Conservation (phyloP, 2,113 vertebrate genomes). For the Ictalurus furcatus region DNA sequence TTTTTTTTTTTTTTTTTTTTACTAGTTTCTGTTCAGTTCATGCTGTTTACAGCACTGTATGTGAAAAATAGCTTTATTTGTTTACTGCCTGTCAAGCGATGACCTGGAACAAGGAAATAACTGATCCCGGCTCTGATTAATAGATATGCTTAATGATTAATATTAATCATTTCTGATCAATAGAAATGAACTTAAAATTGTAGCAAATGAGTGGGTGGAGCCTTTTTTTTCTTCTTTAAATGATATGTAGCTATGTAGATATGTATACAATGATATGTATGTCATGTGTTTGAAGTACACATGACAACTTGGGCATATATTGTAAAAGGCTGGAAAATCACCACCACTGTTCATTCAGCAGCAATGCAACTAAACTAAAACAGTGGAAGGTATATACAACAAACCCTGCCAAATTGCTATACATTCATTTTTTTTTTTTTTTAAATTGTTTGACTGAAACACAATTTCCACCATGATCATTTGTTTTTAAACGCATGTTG, state of each 20-base stretch:
- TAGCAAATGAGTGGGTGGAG: not conserved
- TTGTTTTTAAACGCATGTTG: not conserved
- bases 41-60: not conserved
- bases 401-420: not conserved
- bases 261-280: too few species aligned
- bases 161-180: too few species aligned
- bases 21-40: not conserved
- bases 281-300: not conserved
- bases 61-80: constrained; percentile 13
- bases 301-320: not conserved
- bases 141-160: too few species aligned
- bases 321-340: not conserved
- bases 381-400: not conserved
- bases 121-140: constrained; percentile 7
- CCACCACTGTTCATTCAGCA: not conserved
- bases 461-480: not conserved
- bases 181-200: too few species aligned
- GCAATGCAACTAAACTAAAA: not conserved
- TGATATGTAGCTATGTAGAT: not conserved
- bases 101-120: not conserved
- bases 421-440: not conserved
- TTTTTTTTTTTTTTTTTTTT: not conserved
- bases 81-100: not conserved
- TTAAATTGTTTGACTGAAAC: not conserved
- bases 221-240: not conserved